phyloP scores from a whole-genome alignment of 2,113 vertebrate species.

The Urocitellus parryii region DNA sequence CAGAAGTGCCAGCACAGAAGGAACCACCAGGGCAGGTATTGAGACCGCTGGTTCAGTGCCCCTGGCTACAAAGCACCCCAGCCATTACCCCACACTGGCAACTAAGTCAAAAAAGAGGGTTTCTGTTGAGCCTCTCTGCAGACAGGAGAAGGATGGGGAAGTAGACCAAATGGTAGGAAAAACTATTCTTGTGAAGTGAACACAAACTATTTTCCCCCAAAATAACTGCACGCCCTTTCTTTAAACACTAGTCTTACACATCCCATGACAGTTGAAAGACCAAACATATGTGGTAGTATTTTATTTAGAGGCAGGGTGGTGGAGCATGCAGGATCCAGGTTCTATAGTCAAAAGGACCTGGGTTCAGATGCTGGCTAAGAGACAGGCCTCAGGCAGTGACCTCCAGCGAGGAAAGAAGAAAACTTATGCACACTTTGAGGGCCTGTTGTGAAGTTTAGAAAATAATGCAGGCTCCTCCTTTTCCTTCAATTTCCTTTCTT shows the following conservation, averaged over 20 bases:
- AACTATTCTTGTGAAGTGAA: not conserved
- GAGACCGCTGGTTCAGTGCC: not conserved
- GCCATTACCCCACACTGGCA: not conserved
- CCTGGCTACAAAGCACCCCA: not conserved
- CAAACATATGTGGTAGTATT: not conserved
- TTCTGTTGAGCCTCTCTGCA: conserved; percentile 28
- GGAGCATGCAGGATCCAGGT: not conserved
- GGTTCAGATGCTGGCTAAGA: not conserved
- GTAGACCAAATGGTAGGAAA: not conserved
- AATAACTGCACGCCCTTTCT: not conserved
- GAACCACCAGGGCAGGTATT: not conserved
- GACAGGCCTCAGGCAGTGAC: not conserved
- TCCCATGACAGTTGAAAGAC: not conserved
- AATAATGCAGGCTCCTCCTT: not conserved
- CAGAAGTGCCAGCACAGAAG: not conserved
- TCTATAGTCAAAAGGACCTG: not conserved
- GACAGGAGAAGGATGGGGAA: not conserved
- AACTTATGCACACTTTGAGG: not conserved
- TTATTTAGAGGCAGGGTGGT: not conserved
- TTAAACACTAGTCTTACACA: not conserved
- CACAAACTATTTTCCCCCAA: not conserved
- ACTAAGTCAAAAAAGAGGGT: not conserved
- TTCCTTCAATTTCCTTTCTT: not conserved
- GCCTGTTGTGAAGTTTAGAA: not conserved
- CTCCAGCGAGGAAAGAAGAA: not conserved